Conservation (phyloP, 2,888 invertebrate genomes). For the Microplitis manilae region DNA sequence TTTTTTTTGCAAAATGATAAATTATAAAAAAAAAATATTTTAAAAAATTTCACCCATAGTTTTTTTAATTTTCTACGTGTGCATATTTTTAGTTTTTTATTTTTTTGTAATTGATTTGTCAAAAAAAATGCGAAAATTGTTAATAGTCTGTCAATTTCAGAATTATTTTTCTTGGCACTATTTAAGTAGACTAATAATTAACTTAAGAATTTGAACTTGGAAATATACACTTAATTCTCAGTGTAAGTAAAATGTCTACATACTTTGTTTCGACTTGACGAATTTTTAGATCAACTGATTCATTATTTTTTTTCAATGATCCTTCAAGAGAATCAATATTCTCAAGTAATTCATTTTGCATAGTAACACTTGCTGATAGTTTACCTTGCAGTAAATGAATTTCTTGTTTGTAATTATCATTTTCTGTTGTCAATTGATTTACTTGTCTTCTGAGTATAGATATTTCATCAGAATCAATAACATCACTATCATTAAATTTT, state of each 20-base stretch:
- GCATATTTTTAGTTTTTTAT: too few species aligned
- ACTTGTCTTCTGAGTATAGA: slow-evolving; percentile 40
- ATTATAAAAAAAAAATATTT: too few species aligned
- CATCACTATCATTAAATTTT: slow-evolving; percentile 31
- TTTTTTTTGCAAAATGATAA: too few species aligned
- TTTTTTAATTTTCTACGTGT: too few species aligned
- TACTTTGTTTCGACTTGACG: slow-evolving; percentile 49
- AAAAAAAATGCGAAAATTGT: too few species aligned
- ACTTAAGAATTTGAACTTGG: too few species aligned
- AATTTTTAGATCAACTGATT: slow-evolving; percentile 38
- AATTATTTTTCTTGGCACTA: too few species aligned
- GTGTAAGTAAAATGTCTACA: neutral
- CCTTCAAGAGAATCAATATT: slow-evolving; percentile 51
- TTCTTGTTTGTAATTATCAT: slow-evolving; percentile 56
- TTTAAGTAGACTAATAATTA: too few species aligned
- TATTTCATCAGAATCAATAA: slow-evolving; percentile 30
- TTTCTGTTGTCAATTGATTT: slow-evolving; percentile 42
- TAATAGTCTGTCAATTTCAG: too few species aligned
- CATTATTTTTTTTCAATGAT: slow-evolving; percentile 32
- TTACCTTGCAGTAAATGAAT: slow-evolving; percentile 54
- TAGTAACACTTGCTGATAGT: slow-evolving; percentile 46
- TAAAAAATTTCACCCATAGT: too few species aligned
- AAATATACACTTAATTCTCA: too few species aligned
- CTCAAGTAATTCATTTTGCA: slow-evolving; percentile 55
- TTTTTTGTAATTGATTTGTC: too few species aligned